Evolutionary conservation across 2,888 invertebrate species (phyloP), one percentile per base, ranked within the genome.

Genomic region (Ecliptopera silaceata): DNA sequence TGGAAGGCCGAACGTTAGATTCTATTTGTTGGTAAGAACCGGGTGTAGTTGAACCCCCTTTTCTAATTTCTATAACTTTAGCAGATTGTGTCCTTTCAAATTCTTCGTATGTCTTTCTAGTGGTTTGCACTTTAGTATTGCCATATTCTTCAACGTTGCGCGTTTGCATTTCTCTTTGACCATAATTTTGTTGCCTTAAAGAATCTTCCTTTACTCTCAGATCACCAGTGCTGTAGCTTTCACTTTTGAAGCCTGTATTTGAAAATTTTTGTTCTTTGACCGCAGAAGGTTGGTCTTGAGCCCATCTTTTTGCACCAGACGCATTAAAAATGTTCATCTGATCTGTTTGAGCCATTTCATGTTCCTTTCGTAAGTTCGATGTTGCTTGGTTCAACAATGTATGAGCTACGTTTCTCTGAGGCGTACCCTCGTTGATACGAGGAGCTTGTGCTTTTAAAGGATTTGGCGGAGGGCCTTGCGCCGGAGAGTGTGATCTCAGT

Each of bases 381-480:
- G 73, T 82, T 56, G 77, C 86, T 79, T 77, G 86, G 39, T 79
- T 70, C 44, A 77, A 74, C 66, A 78, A 80, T 54, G 79, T 84
- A 76, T 78, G 90, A 71, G 72, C 84, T 73, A 45, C 79, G 78
- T 67, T 89, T 72, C 62, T 84, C 78, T 74, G 90, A 69, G 70
- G 88, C 68, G 71, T 87, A 43, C 69, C 67, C 29, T 94, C 94
- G 75, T 92, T 93, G 43, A 94, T 86, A 48, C 93, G 91, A 1
- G 94, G 94, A 0, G 94, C 94, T 26, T 94, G 94, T 53, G 94
- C 94, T 71, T 92, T 93, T 29, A 94, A 70, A 2, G 94, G 94
- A 79, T 94, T 95, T 41, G 93, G 93, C 60, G 95, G 95, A 39
- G 95, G 95, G 8, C 95, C 95, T 42, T 92, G 93, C 1, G 95